Conservation (phyloP, 2,113 vertebrate genomes). For the Picathartes gymnocephalus region DNA sequence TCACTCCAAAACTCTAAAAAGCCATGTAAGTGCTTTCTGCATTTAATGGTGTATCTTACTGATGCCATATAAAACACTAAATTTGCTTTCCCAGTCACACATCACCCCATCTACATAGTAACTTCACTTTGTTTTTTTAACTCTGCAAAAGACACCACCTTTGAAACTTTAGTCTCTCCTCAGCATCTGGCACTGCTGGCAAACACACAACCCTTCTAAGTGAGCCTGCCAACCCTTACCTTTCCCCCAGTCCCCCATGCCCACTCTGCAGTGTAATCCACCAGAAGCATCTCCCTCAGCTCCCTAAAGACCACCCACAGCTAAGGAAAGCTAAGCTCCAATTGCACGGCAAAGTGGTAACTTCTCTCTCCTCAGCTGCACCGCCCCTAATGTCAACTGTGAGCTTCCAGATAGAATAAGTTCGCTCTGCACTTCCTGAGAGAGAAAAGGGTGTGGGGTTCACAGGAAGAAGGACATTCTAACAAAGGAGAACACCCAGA, state of each 20-base stretch:
- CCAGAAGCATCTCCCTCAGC: not conserved
- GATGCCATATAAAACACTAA: not conserved
- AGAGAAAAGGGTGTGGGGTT: not conserved
- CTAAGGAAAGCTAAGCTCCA: not conserved
- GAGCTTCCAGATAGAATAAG: not conserved
- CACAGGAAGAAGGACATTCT: not conserved
- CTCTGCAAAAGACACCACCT: not conserved
- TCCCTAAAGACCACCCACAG: not conserved
- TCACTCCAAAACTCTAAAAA: not conserved
- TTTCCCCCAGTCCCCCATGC: not conserved
- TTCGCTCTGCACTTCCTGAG: not conserved
- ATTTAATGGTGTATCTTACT: not conserved
- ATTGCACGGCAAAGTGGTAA: not conserved
- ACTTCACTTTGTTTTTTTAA: not conserved
- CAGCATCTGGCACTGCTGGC: not conserved
- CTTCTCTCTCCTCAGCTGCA: not conserved
- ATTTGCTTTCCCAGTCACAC: not conserved
- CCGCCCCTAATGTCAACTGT: accelerated
- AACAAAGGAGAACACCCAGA: not conserved
- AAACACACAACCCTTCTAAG: not conserved
- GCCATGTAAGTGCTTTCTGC: not conserved
- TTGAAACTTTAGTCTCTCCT: not conserved
- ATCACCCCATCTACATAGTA: not conserved
- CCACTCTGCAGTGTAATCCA: not conserved
- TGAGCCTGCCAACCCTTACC: not conserved